phyloP scores from a whole-genome alignment of 2,888 invertebrate species.

The Adelphocoris suturalis region DNA sequence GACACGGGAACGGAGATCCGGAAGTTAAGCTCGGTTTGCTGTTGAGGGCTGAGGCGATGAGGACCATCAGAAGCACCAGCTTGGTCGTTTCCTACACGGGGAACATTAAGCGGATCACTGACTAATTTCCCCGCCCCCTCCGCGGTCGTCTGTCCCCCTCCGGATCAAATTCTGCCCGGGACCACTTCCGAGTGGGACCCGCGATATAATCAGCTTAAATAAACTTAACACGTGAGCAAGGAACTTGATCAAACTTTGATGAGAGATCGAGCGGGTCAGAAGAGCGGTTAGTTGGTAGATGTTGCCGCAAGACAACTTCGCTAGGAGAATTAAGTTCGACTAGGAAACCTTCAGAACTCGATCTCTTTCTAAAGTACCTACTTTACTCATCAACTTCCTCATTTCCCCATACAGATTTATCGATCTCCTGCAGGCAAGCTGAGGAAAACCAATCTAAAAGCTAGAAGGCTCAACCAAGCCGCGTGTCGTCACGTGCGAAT shows the following conservation, averaged over 20 bases:
- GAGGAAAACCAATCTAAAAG: no score
- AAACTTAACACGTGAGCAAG: constrained; percentile 33
- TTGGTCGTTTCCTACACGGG: background rate
- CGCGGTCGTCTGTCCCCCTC: constrained; percentile 11
- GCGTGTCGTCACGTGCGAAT: no score
- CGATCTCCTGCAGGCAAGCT: no score
- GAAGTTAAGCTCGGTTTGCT: no score
- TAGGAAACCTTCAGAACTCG: background rate
- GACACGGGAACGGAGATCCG: no score
- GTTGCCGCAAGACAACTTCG: constrained; percentile 17
- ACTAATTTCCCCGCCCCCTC: background rate
- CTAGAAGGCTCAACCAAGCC: no score
- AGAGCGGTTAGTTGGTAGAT: background rate
- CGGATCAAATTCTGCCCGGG: background rate
- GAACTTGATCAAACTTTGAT: constrained; percentile 32
- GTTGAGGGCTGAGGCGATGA: background rate
- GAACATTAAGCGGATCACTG: constrained; percentile 26
- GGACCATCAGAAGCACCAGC: background rate
- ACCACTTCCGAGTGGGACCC: background rate
- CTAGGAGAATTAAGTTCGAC: constrained; percentile 1
- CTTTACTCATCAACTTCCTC: background rate
- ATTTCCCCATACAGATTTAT: background rate
- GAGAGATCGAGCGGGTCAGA: constrained; percentile 20
- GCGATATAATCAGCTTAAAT: constrained; percentile 31
- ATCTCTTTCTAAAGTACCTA: background rate